Evolutionary conservation across 2,797 vertebrate genomes (phyloP), one percentile per base, ranked within the genome.

Genomic region (Danio kyathit): DNA sequence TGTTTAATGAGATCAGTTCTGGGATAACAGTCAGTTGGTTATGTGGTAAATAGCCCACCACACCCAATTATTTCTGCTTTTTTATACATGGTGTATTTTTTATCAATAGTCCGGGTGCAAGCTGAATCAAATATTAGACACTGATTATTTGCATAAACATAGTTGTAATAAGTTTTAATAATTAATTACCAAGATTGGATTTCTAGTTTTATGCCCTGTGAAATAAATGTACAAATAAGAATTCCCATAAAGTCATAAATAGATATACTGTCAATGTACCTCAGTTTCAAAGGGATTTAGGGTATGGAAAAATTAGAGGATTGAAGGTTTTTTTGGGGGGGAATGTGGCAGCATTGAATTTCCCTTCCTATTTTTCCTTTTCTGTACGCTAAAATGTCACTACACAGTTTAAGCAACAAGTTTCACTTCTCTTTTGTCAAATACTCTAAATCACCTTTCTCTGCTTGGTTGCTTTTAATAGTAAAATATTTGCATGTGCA

Each of bases 401-500:
- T 43, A n/a, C 19, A 48, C 13, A 0, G 16, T 19, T 64, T 51
- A 49, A 73, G 69, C 69, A 51, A 51, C 40, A 17, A 21, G 49
- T 75, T 60, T 78, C 70, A 59, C 41, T 46, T 57, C 67, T 66
- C 38, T n/a, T n/a, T 29, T 44, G 9, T 64, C 29, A n/a, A 63
- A 70, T 51, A 51, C 70, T 77, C 59, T 63, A 54, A 80, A 63
- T 83, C 56, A 52, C 56, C 70, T 84, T 84, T 49, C 54, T 76
- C 76, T 77, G 59, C 82, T 74, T 70, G 13, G 46, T 70, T 57
- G 52, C 64, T 83, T 75, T 67, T 44, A 61, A 54, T 43, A 48
- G 56, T 70, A n/a, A n/a, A 46, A 52, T 38, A 14, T 21, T 46
- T 17, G 80, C 85, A 80, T 82, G 82, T 74, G 81, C 83, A 84